Percentiles rank a stretch among this genome's conserved stretches.
Conservation (phyloP, 1,140 invertebrate species). For the Drosophila serrata region DNA sequence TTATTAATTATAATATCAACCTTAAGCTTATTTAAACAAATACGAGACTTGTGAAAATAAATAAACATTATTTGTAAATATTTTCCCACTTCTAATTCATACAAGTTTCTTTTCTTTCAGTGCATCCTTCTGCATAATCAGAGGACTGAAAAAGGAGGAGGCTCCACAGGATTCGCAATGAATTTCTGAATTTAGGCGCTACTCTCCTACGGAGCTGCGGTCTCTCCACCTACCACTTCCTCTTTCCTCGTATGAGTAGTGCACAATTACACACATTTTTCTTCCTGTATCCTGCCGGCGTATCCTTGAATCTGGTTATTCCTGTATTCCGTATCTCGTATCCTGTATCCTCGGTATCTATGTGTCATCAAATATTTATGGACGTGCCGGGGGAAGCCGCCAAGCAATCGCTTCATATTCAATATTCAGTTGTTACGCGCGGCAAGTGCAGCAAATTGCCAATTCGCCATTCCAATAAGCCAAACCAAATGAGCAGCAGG, state of each 20-base stretch:
- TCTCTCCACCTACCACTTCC: constrained; percentile 1
- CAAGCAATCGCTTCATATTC: constrained; percentile 66
- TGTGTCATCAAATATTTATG: constrained; percentile 58
- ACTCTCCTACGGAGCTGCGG: constrained; percentile 3
- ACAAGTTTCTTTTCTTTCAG: neutral
- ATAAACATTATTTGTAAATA: neutral
- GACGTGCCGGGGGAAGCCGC: constrained; percentile 58
- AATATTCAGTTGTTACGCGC: constrained; percentile 65
- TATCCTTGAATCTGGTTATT: constrained; percentile 9
- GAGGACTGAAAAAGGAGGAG: no score
- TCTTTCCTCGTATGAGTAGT: constrained; percentile 48
- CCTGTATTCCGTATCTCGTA: constrained; percentile 3
- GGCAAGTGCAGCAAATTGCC: constrained; percentile 64
- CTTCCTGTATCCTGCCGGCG: constrained; percentile 10
- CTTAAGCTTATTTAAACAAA: neutral
- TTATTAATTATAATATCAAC: neutral
- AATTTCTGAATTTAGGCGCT: constrained; percentile 60
- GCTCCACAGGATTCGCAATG: constrained; percentile 29
- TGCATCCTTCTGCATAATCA: constrained; percentile 18
- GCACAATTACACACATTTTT: constrained; percentile 63
- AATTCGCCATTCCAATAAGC: constrained; percentile 65
- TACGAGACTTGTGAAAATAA: neutral
- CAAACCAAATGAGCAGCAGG: constrained; percentile 60
- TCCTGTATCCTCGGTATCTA: constrained; percentile 14
- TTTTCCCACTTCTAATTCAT: neutral